Conservation (phyloP, 2,113 vertebrate species). For the Platichthys stellatus region DNA sequence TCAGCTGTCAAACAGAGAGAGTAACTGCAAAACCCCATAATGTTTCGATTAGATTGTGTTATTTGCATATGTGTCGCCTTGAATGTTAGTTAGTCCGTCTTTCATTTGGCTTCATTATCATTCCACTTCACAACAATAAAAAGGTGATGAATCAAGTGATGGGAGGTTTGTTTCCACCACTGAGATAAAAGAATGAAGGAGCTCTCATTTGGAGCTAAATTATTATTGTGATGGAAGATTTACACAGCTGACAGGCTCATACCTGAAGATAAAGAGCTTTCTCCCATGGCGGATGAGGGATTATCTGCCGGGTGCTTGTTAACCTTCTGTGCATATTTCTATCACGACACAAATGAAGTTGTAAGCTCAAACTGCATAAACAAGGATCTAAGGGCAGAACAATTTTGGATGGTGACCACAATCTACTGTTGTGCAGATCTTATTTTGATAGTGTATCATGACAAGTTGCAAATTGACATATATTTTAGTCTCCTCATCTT, state of each 20-base stretch:
- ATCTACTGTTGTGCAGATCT: neutral
- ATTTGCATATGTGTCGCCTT: constrained; percentile 3
- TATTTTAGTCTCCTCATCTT: too few species aligned
- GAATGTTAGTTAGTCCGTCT: neutral
- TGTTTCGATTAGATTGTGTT: neutral
- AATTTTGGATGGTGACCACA: neutral
- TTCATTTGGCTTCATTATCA: neutral
- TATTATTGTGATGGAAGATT: neutral
- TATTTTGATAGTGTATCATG: neutral
- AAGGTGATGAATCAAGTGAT: neutral
- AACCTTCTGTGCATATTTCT: neutral
- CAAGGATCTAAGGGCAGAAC: neutral
- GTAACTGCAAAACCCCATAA: neutral
- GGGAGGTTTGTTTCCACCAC: neutral
- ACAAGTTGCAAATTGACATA: too few species aligned
- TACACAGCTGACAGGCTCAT: neutral
- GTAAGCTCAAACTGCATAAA: constrained; percentile 10
- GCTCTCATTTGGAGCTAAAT: neutral
- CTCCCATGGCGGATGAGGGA: constrained; percentile 1
- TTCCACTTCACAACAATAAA: neutral
- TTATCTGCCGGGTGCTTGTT: neutral
- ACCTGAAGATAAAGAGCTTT: constrained; percentile 13
- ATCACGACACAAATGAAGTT: neutral
- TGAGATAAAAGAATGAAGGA: neutral
- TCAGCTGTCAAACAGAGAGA: constrained; percentile 13